These are phyloP conservation scores for Drosophila chauvacae DNA, from an alignment of 1,140 invertebrate genomes.

Conservation along the genomic window DNA sequence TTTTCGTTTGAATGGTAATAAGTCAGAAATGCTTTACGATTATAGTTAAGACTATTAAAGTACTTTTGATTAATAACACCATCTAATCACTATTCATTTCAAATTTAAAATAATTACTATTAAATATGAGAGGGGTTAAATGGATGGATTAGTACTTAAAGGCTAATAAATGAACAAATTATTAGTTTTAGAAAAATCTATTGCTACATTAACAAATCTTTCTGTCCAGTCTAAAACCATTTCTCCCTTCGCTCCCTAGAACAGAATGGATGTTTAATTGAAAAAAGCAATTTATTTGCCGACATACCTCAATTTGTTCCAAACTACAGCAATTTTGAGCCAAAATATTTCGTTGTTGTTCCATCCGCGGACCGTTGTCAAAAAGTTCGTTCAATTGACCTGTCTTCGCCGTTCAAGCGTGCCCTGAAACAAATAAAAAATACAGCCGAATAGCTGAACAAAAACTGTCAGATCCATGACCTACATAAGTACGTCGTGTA, in stretches of 20 bases:
- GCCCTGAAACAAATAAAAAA: slow-evolving; percentile 10
- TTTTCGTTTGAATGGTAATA: too few relatives aligned
- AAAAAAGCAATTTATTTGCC: slow-evolving; percentile 28
- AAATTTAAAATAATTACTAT: too few relatives aligned
- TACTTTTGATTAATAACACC: too few relatives aligned
- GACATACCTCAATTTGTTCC: slow-evolving; percentile 8
- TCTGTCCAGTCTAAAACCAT: background rate
- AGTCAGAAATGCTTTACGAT: too few relatives aligned
- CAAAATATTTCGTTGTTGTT: slow-evolving; percentile 17
- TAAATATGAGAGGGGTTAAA: too few relatives aligned
- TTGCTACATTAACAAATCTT: background rate
- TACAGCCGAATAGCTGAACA: slow-evolving; percentile 18
- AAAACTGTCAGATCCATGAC: slow-evolving; percentile 49
- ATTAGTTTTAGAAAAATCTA: background rate
- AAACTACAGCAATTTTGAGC: slow-evolving; percentile 3
- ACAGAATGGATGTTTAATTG: background rate
- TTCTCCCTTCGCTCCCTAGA: background rate
- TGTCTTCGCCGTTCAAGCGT: slow-evolving; percentile 32
- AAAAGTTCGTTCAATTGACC: slow-evolving; percentile 41
- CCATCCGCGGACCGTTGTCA: slow-evolving; percentile 8
- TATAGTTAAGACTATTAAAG: too few relatives aligned
- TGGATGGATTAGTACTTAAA: too few relatives aligned
- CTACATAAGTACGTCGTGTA: slow-evolving; percentile 46
- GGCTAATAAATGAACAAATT: too few relatives aligned
- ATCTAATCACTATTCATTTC: too few relatives aligned